Base-by-base conservation (phyloP, 2,113 vertebrate species). In the Tragelaphus strepsiceros region DNA sequence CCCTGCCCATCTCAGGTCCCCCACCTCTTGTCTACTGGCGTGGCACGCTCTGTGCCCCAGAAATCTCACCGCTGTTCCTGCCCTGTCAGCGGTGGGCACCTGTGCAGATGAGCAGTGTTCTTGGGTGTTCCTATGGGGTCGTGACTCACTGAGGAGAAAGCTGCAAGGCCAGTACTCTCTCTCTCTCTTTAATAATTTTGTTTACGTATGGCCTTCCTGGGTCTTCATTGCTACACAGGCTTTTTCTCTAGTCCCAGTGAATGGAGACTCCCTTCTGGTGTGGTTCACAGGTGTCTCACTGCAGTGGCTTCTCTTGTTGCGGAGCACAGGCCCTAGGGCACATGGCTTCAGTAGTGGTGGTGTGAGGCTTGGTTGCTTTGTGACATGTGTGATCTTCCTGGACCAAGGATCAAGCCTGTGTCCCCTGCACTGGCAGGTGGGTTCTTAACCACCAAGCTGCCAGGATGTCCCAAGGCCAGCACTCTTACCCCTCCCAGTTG, bases 31-130 rank as follows among this genome's bases (percentile, higher is more conserved):
- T 80, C 49, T 86, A 12, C 19, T 89, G 24, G 19, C 5, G 32
- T 51, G 21, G 78, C n/a, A 59, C 5, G 46, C 64, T 28, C 14
- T 32, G 7, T 43, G 64, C 54, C 59, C 67, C 67, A 26, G 77
- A 46, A n/a, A 4, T 74, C 26, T 61, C 2, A 35, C 6, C 19
- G 10, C 35, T 82, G 1, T 13, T 54, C 74, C 28, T 39, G 32
- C 11, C 22, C 1, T 10, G 32, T 35, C 59, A 67, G 28, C 4
- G 21, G 16, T 28, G n/a, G 56, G 61, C 21, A 5, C 61, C 53
- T 2, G 0, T 81, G 58, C 39, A n/a, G 53, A 22, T 1, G 0
- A 32, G 77, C 12, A 26, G 51, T 43, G 5, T 54, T 82, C 56
- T 82, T 15, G n/a, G 78, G 15, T 35, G 6, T 53, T 71, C 64